Conservation (phyloP, 2,113 vertebrate species). For the Mirza zaza region DNA sequence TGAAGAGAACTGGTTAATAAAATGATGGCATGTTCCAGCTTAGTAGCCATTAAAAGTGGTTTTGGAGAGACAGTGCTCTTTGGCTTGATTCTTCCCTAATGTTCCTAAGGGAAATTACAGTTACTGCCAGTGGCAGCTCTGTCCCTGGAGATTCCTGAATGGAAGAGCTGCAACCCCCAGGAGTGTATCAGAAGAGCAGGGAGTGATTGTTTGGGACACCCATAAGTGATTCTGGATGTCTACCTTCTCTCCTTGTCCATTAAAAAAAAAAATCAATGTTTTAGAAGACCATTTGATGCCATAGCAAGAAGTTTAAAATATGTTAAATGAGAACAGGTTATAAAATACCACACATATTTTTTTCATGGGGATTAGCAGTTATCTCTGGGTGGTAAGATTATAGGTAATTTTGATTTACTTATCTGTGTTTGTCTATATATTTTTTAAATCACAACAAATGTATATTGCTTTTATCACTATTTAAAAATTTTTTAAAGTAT, state of each 20-base stretch:
- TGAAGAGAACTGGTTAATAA: background rate
- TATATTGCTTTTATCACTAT: conserved; percentile 22
- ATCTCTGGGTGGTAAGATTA: background rate
- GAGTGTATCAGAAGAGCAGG: background rate
- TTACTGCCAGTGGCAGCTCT: background rate
- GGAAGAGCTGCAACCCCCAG: background rate
- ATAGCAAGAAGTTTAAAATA: background rate
- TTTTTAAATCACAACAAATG: background rate
- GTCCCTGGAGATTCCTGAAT: background rate
- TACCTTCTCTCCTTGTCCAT: background rate
- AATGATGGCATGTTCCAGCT: background rate
- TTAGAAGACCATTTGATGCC: background rate
- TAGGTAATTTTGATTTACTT: background rate
- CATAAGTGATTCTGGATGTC: background rate
- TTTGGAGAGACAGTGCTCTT: background rate
- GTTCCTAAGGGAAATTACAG: background rate
- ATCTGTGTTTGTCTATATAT: background rate
- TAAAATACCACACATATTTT: background rate
- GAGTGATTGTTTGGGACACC: background rate
- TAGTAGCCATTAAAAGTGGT: conserved; percentile 5
- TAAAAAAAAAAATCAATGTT: conserved; percentile 15
- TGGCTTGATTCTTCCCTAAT: background rate
- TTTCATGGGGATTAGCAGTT: background rate
- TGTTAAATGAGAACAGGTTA: background rate
- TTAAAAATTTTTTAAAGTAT: background rate